These are phyloP conservation scores for Rhinella marina DNA, from an alignment of 2,797 vertebrate species.

Conservation along the genomic window DNA sequence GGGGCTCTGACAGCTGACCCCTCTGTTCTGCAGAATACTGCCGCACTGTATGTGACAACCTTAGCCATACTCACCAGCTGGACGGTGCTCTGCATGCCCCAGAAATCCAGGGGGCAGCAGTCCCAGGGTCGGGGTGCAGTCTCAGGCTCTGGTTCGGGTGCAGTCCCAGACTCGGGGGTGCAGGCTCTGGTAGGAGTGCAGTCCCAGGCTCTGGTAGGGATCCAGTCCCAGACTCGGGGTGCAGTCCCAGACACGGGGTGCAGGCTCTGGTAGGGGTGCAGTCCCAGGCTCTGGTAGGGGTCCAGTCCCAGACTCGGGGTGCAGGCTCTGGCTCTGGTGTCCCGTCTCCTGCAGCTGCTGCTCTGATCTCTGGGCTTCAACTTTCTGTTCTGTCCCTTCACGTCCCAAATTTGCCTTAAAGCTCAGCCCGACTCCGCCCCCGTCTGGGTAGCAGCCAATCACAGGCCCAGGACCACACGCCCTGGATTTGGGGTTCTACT, in stretches of 20 bases:
- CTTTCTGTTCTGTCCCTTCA: conserved; percentile 23
- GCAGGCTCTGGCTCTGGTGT: neutral
- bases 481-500: conserved; percentile 36
- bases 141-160: too few relatives aligned
- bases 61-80: conserved; percentile 33
- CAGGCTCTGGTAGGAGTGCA: too few relatives aligned
- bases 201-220: too few relatives aligned
- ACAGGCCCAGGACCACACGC: neutral
- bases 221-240: too few relatives aligned
- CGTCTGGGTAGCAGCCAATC: conserved; percentile 42
- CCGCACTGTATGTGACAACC: too few relatives aligned
- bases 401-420: conserved; percentile 35
- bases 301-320: neutral
- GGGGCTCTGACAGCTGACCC: neutral
- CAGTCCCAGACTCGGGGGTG: too few relatives aligned
- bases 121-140: too few relatives aligned
- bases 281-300: too few relatives aligned
- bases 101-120: neutral
- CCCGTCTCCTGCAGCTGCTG: neutral
- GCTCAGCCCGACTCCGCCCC: conserved; percentile 33
- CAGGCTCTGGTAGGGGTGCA: too few relatives aligned
- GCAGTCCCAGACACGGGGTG: too few relatives aligned
- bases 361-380: neutral
- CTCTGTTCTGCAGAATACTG: too few relatives aligned
- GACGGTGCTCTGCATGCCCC: neutral